These are phyloP conservation scores for Hoplodrina blanda DNA, from an alignment of 2,888 invertebrate genomes.

Conservation along the genomic window DNA sequence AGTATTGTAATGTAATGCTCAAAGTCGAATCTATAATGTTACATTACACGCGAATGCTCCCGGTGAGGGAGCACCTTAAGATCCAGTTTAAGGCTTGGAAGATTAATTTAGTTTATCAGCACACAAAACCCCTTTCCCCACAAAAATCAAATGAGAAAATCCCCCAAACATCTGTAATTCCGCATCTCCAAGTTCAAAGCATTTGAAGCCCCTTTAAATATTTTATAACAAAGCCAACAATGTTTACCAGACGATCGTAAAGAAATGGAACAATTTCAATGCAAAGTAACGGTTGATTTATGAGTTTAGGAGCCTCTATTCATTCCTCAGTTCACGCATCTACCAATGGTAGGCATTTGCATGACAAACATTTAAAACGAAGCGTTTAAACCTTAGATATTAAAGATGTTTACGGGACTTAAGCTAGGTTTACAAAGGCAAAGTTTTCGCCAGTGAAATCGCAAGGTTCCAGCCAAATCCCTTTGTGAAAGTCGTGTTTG, in stretches of 20 bases:
- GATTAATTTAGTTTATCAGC: no score
- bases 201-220: slow-evolving; percentile 44
- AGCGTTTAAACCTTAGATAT: slow-evolving; percentile 62
- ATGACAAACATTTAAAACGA: slow-evolving; percentile 73
- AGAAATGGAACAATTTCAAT: slow-evolving; percentile 63
- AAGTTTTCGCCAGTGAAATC: slow-evolving; percentile 48
- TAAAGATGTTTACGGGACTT: slow-evolving; percentile 63
- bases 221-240: slow-evolving; percentile 34
- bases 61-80: no score
- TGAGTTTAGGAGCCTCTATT: slow-evolving; percentile 60
- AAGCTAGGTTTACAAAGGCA: slow-evolving; percentile 43
- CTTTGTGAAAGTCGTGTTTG: slow-evolving; percentile 29
- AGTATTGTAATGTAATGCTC: no score
- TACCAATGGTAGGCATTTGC: slow-evolving; percentile 71
- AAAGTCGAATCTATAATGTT: no score
- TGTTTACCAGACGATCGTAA: slow-evolving; percentile 48
- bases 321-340: slow-evolving; percentile 68
- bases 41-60: no score
- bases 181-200: slow-evolving; percentile 16
- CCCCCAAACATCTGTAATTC: neutral
- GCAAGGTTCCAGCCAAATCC: slow-evolving; percentile 42
- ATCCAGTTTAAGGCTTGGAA: no score
- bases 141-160: neutral
- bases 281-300: slow-evolving; percentile 68
- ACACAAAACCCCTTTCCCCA: neutral